Evolutionary conservation across 2,888 invertebrate genomes (phyloP).

Genomic region (Caenorhabditis angaria): DNA sequence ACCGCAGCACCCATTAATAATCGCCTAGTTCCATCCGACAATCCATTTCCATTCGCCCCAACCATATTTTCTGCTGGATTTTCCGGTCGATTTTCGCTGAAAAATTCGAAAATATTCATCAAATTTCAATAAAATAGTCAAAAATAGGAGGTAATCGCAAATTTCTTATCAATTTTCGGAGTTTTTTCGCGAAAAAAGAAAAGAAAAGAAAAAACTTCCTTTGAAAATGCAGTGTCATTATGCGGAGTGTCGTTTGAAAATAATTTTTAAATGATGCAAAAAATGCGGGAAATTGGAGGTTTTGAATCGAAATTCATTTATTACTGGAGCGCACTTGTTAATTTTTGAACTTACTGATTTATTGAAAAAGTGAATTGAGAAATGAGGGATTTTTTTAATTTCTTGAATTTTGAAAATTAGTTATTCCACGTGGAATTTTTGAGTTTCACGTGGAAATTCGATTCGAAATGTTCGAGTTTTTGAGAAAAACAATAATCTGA

Average conservation of each 20-base stretch:
- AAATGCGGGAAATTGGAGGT: too few relatives aligned
- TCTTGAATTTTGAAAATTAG: too few relatives aligned
- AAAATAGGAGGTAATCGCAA: too few relatives aligned
- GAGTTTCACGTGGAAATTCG: background rate
- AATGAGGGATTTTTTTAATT: background rate
- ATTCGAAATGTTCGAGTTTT: background rate
- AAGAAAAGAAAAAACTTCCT: background rate
- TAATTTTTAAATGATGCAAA: too few relatives aligned
- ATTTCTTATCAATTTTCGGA: too few relatives aligned
- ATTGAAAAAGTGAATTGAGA: too few relatives aligned
- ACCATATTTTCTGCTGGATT: too few relatives aligned
- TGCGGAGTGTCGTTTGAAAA: too few relatives aligned
- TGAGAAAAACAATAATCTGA: background rate
- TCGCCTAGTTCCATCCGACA: constrained; percentile 37
- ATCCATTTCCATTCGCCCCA: constrained; percentile 16
- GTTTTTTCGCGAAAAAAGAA: constrained; percentile 11
- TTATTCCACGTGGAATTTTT: too few relatives aligned
- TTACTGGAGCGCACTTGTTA: too few relatives aligned
- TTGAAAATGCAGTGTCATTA: background rate
- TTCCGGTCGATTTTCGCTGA: constrained; percentile 22
- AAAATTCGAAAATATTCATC: constrained; percentile 4
- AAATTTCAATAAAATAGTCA: background rate
- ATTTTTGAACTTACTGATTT: too few relatives aligned
- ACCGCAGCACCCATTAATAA: constrained; percentile 34
- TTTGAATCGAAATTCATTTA: too few relatives aligned